These are phyloP conservation scores for Anas capensis DNA, from an alignment of 2,797 vertebrate species.

Conservation along the genomic window DNA sequence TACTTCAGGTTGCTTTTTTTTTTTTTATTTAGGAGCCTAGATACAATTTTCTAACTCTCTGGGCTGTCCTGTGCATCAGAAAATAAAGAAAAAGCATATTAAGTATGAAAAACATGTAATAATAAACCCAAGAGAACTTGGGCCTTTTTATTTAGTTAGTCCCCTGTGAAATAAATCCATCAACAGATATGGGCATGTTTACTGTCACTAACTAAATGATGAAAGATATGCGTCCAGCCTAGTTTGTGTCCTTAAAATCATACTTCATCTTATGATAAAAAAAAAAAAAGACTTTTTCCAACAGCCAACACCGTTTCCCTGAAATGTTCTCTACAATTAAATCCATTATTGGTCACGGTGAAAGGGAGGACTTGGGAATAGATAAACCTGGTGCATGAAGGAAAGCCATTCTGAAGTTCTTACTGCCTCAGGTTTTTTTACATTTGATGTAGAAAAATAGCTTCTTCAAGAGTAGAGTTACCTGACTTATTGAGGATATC, in stretches of 20 bases:
- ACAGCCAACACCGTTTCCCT: too few species aligned
- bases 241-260: too few species aligned
- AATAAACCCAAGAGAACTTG: neutral
- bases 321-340: neutral
- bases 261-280: too few species aligned
- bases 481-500: neutral
- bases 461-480: neutral
- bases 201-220: too few species aligned
- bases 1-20: too few species aligned
- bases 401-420: neutral
- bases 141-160: neutral
- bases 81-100: neutral
- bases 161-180: too few species aligned
- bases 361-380: neutral
- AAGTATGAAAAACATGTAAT: neutral
- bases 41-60: constrained; percentile 38
- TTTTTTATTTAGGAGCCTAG: neutral
- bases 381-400: neutral
- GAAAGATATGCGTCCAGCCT: too few species aligned
- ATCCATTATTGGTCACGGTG: neutral
- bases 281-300: too few species aligned
- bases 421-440: neutral
- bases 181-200: too few species aligned
- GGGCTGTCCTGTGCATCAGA: constrained; percentile 4
- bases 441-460: neutral